phyloP scores from a whole-genome alignment of 2,797 vertebrate genomes.

The Tachyglossus aculeatus region DNA sequence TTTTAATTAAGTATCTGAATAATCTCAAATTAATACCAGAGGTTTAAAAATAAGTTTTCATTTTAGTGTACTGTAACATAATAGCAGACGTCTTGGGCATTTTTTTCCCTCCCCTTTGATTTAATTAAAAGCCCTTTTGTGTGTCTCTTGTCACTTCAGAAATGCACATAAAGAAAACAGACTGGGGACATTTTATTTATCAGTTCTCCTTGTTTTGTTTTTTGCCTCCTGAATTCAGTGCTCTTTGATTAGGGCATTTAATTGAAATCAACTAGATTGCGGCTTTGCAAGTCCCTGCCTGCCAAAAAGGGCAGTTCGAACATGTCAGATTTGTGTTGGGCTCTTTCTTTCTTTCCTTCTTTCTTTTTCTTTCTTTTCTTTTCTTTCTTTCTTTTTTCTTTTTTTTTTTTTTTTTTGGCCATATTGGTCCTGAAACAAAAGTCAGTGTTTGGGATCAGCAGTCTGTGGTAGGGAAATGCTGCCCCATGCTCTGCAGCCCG shows the following conservation, averaged over 20 bases:
- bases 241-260: slow-evolving; percentile 32
- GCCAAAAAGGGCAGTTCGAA: not conserved
- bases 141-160: slow-evolving; percentile 77
- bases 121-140: slow-evolving; percentile 80
- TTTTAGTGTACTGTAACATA: slow-evolving; percentile 81
- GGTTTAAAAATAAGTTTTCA: slow-evolving; percentile 84
- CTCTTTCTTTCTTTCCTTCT: not conserved
- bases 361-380: not conserved
- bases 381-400: no score
- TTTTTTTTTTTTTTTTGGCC: not conserved
- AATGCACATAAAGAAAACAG: slow-evolving; percentile 64
- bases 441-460: slow-evolving; percentile 11
- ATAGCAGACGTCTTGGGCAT: slow-evolving; percentile 73
- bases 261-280: not conserved
- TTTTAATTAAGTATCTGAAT: slow-evolving; percentile 96
- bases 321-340: fast-evolving
- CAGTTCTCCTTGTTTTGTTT: slow-evolving; percentile 45
- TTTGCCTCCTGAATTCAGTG: not conserved
- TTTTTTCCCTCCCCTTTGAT: slow-evolving; percentile 75
- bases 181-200: slow-evolving; percentile 51
- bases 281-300: not conserved
- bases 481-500: not conserved
- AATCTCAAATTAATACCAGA: slow-evolving; percentile 85
- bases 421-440: not conserved
- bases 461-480: not conserved